Evolutionary conservation across 2,797 vertebrate species (phyloP).

Genomic region (Acipenser oxyrinchus): DNA sequence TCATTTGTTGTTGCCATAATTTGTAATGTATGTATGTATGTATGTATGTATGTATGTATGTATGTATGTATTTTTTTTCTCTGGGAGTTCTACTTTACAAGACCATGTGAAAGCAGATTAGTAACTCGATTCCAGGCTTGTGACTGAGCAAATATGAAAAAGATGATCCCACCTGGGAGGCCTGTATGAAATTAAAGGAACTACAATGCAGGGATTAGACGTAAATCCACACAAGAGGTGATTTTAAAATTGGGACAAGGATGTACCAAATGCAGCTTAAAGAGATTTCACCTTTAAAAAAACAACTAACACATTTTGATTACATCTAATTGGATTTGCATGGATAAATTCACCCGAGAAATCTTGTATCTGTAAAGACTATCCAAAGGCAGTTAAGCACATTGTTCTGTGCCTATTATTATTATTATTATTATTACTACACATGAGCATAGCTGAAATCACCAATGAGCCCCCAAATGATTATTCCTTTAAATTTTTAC

Average conservation of each 20-base stretch:
- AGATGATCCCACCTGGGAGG: neutral
- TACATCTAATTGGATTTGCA: neutral
- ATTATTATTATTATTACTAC: no score
- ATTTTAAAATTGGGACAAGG: neutral
- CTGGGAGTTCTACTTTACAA: neutral
- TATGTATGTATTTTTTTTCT: neutral
- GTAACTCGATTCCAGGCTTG: conserved; percentile 1
- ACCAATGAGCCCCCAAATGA: no score
- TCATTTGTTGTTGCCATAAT: no score
- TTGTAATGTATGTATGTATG: no score
- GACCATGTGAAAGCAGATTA: conserved; percentile 1
- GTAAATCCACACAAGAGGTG: neutral
- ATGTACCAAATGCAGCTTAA: neutral
- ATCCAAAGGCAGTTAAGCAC: no score
- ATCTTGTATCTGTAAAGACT: no score
- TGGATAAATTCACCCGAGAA: neutral
- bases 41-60: no score
- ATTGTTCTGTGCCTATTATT: no score
- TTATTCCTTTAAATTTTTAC: no score
- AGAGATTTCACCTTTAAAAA: neutral
- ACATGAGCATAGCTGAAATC: no score
- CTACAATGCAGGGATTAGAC: neutral
- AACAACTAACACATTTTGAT: neutral
- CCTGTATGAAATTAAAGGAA: neutral
- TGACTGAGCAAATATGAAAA: neutral